phyloP scores from a whole-genome alignment of 2,888 invertebrate genomes.

The Drosophila diplacantha region DNA sequence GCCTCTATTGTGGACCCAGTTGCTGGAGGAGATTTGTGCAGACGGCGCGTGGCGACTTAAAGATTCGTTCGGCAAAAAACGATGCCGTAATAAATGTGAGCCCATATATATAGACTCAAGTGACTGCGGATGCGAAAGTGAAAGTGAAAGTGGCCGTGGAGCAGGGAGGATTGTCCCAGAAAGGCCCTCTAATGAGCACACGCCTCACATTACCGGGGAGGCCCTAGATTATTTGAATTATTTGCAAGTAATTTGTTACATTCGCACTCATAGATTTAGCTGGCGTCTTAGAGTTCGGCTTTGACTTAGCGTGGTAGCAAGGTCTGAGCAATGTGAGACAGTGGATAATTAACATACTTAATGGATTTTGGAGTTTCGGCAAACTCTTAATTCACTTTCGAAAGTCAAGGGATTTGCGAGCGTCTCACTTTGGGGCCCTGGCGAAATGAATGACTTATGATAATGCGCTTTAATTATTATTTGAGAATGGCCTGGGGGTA shows the following conservation, averaged over 20 bases:
- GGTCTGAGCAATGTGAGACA: conserved; percentile 39
- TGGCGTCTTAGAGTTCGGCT: conserved; percentile 30
- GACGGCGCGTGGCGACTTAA: conserved; percentile 63
- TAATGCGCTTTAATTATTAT: conserved; percentile 32
- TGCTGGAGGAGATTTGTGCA: conserved; percentile 58
- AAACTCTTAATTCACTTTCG: conserved; percentile 39
- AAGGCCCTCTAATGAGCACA: conserved; percentile 60
- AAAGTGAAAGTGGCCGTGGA: conserved; percentile 7
- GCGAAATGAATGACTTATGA: conserved; percentile 14
- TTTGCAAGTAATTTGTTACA: conserved; percentile 73
- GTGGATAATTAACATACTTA: conserved; percentile 67
- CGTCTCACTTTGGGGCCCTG: neutral
- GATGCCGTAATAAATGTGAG: conserved; percentile 65
- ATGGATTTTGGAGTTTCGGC: conserved; percentile 60
- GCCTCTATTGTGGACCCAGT: conserved; percentile 44
- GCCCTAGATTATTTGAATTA: conserved; percentile 70
- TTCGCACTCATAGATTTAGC: conserved; percentile 55
- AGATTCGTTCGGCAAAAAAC: conserved; percentile 57
- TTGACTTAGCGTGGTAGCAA: conserved; percentile 35
- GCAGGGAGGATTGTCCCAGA: conserved; percentile 11
- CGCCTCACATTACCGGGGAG: conserved; percentile 60
- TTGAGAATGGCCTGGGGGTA: neutral
- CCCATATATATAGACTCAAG: conserved; percentile 54
- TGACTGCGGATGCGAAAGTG: conserved; percentile 13
- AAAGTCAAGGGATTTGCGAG: conserved; percentile 20